Evolutionary conservation across 2,797 vertebrate species (phyloP), one percentile per base, ranked within the genome.

Genomic region (Chaunax sp.): DNA sequence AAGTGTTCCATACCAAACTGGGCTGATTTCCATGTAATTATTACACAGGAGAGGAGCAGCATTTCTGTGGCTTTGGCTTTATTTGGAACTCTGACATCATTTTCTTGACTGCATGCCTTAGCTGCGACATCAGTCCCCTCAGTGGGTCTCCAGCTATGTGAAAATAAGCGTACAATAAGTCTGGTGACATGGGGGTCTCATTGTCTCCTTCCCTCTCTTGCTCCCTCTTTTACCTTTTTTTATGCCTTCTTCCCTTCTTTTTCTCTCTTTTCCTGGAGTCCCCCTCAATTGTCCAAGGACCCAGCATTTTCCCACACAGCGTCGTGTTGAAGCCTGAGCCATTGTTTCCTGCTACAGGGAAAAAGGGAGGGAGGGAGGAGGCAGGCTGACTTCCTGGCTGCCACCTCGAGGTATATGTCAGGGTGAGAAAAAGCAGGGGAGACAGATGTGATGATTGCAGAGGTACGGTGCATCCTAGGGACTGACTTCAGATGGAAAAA

Each of bases 381-480:
- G 68, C 69, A 73, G 28, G 59, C 69, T 67, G 69, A 78, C 88
- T 93, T 94, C 89, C 94, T 82, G 85, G 69, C 87, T 89, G 81
- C 81, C 69, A 85, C 58, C 64, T 64, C 18, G 19, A 44, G 14
- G 26, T 25, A 69, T 25, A 30, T 15, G 78, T 77, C 43, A 79
- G 69, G 65, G 58, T 81, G 83, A 90, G 89, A 83, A 81, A 68
- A 59, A 85, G 63, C 49, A 75, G 8, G 45, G 44, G 18, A 63
- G 72, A 75, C 69, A 38, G 73, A 77, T 73, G 37, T 72, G 52
- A 86, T 64, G 53, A 83, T 73, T 52, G 66, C 51, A 28, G 53
- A 60, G 40, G 53, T 66, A 45, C 66, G n/a, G 30, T 49, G 28
- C 59, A n/a, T 72, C 35, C 22, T 9, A 57, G 18, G 13, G 45